Base-by-base conservation (phyloP, 1,140 invertebrate genomes). In the Tribolium madens region DNA sequence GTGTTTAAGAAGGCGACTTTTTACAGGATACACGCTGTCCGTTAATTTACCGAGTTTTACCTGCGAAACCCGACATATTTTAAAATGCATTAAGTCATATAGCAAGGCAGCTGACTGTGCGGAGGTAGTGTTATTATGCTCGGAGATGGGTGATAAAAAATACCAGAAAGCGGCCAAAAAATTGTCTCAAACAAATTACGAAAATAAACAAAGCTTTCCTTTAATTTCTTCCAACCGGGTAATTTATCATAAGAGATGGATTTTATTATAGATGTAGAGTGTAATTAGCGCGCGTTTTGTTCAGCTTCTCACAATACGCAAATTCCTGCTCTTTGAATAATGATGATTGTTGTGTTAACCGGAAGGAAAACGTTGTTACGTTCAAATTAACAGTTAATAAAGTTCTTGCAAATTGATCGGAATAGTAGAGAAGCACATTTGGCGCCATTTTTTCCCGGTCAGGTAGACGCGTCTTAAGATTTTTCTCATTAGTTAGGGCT, bases 401-500 rank as follows among this genome's bases (percentile, higher is more conserved):
- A n/a, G n/a, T 60, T 60, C 7, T 10, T 60, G 53, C 53, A 60
- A 60, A 60, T 60, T 26, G 53, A 60, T 60, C 10, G 26, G 1
- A 57, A 57, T 7, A 7, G 12, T 57, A 21, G 17, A 9, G 18
- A 42, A 73, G 53, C n/a, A n/a, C n/a, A n/a, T 74, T 79, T 79
- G 80, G 80, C 80, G 80, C 80, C 80, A 68, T 73, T 72, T 79
- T 70, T 68, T 48, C 53, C 36, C 68, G 57, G 57, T 74, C 78
- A 81, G 80, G 80, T 79, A 81, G 76, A 71, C 68, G 26, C 47
- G 14, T 52, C 74, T 78, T 72, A 73, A 73, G 60, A 72, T 77
- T 78, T 77, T 79, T 79, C 78, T 81, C 80, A 81, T 81, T 81
- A 81, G 80, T 33, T 70, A 68, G 10, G 46, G 76, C 26, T 12